Base-by-base conservation (phyloP, 1,140 invertebrate genomes). In the Marisa cornuarietis region DNA sequence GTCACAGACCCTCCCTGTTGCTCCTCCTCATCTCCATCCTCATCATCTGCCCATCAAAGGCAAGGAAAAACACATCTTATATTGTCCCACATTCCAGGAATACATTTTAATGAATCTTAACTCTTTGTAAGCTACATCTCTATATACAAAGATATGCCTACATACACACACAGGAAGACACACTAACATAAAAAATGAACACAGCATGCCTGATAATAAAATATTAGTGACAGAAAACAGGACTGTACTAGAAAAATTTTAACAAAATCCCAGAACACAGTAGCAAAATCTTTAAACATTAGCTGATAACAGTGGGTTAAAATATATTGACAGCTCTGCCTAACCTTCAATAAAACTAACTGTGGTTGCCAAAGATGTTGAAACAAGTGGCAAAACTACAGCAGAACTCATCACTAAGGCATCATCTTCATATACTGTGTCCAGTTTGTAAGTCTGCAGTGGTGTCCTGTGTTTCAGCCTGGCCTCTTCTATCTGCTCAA, bases 351-450 rank as follows among this genome's bases (percentile, higher is more conserved):
- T 54, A 52, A 79, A 65, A 22, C 49, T 66, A 11, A 65, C 11
- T 58, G 66, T 75, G 65, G 76, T 62, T 66, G 61, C 24, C 51
- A 79, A 63, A 61, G 84, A 86, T 54, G 82, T 76, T 13, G 82
- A 72, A 24, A 84, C 79, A n/a, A 88, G 65, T 49, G 88, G 87
- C 42, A 89, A 31, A 22, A 82, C 82, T 31, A 83, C 71, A 52
- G 79, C 69, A 20, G 88, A 87, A 31, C 81, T 87, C 85, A 89
- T 84, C 18, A 89, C 81, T 1, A 88, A 79, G 16, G 84, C 85
- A 82, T 89, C 87, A 58, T 89, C 88, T 61, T 84, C 82, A 74
- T 87, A 89, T 22, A 85, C 22, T 62, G 68, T n/a, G 42, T 81
- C 80, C 63, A 83, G 78, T 16, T 49, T 85, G 79, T 82, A 85